A percentile compares a stretch with the other conserved stretches of the same genome.
These are phyloP conservation scores for Trigoniulus corallinus DNA, from an alignment of 1,140 invertebrate genomes.

Conservation along the genomic window DNA sequence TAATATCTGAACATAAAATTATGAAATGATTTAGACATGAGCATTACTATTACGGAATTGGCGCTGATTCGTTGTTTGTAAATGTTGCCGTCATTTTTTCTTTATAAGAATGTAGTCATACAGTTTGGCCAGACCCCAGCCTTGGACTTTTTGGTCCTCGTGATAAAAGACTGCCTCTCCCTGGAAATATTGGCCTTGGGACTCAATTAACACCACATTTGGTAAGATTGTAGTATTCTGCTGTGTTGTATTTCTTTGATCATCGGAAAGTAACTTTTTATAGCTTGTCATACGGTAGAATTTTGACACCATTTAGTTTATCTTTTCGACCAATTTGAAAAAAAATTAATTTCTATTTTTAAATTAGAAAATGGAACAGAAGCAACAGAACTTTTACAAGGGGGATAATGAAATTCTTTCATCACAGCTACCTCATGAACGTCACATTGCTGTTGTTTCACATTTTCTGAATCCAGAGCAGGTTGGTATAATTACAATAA, in stretches of 20 bases:
- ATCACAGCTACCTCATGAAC: not conserved
- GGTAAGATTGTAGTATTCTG: constrained; percentile 2
- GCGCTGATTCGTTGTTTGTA: not conserved
- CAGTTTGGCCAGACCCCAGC: constrained; percentile 13
- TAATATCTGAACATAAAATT: no score
- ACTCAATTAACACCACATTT: constrained; percentile 11
- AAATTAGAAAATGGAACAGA: no score
- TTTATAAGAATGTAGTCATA: not conserved
- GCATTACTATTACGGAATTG: no score
- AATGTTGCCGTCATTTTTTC: not conserved
- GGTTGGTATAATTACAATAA: no score
- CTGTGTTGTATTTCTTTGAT: not conserved
- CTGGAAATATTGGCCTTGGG: constrained; percentile 45
- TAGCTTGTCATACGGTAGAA: constrained; percentile 1
- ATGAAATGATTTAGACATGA: no score
- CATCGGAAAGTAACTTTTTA: not conserved
- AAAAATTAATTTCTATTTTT: no score
- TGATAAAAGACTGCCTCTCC: constrained; percentile 48
- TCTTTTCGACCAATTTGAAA: no score
- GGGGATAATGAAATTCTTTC: not conserved
- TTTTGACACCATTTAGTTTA: no score
- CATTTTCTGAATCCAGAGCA: not conserved
- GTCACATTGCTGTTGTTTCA: not conserved
- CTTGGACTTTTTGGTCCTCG: constrained; percentile 33
- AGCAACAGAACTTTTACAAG: no score